A percentile compares a stretch with the other conserved stretches of the same genome.
phyloP scores from a whole-genome alignment of 2,888 invertebrate genomes.

The Conistra vaccinii region DNA sequence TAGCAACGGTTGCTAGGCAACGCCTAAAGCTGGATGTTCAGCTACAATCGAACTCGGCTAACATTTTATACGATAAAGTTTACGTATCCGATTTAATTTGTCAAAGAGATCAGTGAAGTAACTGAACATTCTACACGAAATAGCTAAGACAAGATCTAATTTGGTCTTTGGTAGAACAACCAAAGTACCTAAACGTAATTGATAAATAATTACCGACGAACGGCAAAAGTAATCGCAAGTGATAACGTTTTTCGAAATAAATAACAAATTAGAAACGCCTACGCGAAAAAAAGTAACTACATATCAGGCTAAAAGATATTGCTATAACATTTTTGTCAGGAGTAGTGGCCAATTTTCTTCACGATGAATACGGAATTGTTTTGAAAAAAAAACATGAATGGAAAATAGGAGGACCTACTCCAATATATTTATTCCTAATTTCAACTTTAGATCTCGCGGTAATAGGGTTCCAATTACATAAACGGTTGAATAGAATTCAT shows the following conservation, averaged over 20 bases:
- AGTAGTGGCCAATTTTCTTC: slow-evolving; percentile 9
- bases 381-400: slow-evolving; percentile 19
- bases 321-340: slow-evolving; percentile 51
- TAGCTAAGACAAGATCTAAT: neutral
- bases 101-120: slow-evolving; percentile 2
- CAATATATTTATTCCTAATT: slow-evolving; percentile 34
- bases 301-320: slow-evolving; percentile 33
- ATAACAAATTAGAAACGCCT: slow-evolving; percentile 44
- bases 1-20: slow-evolving; percentile 75
- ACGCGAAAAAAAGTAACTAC: slow-evolving; percentile 8
- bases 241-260: neutral
- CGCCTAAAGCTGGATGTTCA: slow-evolving; percentile 43
- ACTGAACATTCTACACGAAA: neutral
- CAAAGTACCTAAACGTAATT: neutral
- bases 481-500: slow-evolving; percentile 25
- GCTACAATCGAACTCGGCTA: slow-evolving; percentile 16
- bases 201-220: neutral
- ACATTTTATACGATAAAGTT: slow-evolving; percentile 28
- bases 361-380: slow-evolving; percentile 15
- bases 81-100: neutral
- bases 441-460: slow-evolving; percentile 14
- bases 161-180: neutral
- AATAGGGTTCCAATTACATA: slow-evolving; percentile 44
- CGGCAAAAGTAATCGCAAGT: neutral
- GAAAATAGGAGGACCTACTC: neutral